Base-by-base conservation (phyloP, 2,888 invertebrate species). In the Ethmia dodecea region DNA sequence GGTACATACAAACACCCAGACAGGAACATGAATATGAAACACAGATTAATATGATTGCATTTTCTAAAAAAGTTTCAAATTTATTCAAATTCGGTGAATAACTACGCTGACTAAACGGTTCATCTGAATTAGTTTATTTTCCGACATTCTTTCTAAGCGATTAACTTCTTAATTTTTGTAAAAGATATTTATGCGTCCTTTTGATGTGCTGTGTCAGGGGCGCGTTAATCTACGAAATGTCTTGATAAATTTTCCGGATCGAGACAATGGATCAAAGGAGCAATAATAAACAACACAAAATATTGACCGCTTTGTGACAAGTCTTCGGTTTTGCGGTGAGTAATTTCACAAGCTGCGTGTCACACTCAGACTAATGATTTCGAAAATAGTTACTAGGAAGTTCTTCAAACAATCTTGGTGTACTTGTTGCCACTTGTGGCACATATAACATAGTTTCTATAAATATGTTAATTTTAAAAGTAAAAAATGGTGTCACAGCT, bases 181-280 rank as follows among this genome's bases (percentile, higher is more conserved):
- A 31, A 54, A 57, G 46, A 66, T 62, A 61, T 72, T 74, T 71
- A 68, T 64, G 61, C 33, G 40, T 52, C 52, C 60, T 65, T 83
- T 83, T 81, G 81, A 81, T 67, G 69, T 75, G 45, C 35, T 47
- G 43, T 48, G 57, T 59, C 59, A 59, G 58, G 55, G 47, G 41
- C 51, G 57, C 71, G 69, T 68, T 72, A 70, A 71, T 74, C 63
- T 67, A 69, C 49, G 49, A 60, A 65, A 59, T 49, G 56, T 61
- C 68, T 70, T 64, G 67, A 72, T 67, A 69, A 71, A 77, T 62
- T 57, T 63, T 46, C 51, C 36, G 14, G 25, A 11, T 10, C 47
- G 45, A 52, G 46, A 58, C 55, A 74, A 74, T 74, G 72, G 73
- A 79, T 84, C 83, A 84, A 84, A 77, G 70, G 55, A 52, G 60